phyloP scores from a whole-genome alignment of 2,113 vertebrate species.

The Pagrus major region DNA sequence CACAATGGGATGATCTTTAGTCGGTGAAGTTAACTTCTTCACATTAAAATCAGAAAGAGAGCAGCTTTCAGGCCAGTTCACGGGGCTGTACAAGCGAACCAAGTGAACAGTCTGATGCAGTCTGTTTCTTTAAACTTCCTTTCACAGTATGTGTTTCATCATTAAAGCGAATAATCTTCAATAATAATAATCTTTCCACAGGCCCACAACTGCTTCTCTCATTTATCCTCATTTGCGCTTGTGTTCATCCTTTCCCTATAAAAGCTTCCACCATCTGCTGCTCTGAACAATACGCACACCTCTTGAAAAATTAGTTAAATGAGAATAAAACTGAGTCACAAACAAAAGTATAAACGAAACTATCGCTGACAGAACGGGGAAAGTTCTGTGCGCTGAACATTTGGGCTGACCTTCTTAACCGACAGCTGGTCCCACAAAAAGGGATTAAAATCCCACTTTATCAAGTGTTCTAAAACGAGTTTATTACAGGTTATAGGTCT shows the following conservation, averaged over 20 bases:
- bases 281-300: neutral
- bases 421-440: neutral
- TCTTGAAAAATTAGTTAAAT: neutral
- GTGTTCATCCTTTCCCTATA: slow-evolving; percentile 5
- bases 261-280: slow-evolving; percentile 13
- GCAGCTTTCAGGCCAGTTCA: neutral
- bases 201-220: neutral
- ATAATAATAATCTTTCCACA: too few relatives aligned
- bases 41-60: neutral
- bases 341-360: slow-evolving; percentile 28
- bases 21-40: neutral
- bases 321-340: neutral
- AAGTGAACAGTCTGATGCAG: neutral
- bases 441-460: neutral
- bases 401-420: slow-evolving; percentile 1
- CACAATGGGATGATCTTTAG: neutral
- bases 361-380: neutral
- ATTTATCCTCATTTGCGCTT: slow-evolving; percentile 33
- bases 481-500: neutral
- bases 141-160: neutral
- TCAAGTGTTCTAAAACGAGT: neutral
- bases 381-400: slow-evolving; percentile 6
- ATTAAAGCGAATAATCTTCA: slow-evolving; percentile 10
- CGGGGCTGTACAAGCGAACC: neutral
- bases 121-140: neutral